Evolutionary conservation across 2,797 vertebrate species (phyloP), one percentile per base, ranked within the genome.

Genomic region (Knipowitschia caucasica): DNA sequence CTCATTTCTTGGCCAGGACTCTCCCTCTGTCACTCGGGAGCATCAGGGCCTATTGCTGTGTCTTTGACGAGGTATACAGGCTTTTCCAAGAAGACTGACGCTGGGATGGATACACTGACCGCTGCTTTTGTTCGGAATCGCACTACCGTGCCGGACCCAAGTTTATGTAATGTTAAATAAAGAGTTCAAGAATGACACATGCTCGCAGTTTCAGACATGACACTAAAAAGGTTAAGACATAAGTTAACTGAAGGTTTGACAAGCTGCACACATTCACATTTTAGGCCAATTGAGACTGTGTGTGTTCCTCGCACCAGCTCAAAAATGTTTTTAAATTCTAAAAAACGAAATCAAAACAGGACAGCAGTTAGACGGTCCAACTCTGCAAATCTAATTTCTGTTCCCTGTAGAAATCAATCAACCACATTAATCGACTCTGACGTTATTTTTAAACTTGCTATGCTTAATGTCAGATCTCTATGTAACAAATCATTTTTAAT

Each of bases 21-120:
- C 60, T 73, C 62, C 55, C 63, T 62, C 66, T 55, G 51, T 42
- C 49, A 35, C 50, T 15, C 43, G 75, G 69, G 73, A 79, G 73
- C 44, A 69, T 55, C 75, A 63, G 73, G 84, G 69, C 70, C 85
- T 88, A 89, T 89, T 88, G 88, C 88, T 86, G 82, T 80, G 85
- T 78, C 79, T 82, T 84, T 57, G 77, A 86, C 70, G 85, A 91
- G 86, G 90, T 91, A 90, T 84, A 84, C 86, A 84, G 80, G 80
- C 84, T 84, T 73, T 80, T 71, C 71, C 60, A 77, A 70, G 73
- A 85, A 80, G 80, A 83, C 75, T 77, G 80, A 83, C 73, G 74
- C 57, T 7, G 27, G 43, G 58, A 50, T 64, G 34, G 75, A 66
- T 77, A 59, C 59, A 49, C 64, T 59, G 59, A 67, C 71, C 46